Evolutionary conservation across 2,797 vertebrate species (phyloP).

Genomic region (Lithobates pipiens): DNA sequence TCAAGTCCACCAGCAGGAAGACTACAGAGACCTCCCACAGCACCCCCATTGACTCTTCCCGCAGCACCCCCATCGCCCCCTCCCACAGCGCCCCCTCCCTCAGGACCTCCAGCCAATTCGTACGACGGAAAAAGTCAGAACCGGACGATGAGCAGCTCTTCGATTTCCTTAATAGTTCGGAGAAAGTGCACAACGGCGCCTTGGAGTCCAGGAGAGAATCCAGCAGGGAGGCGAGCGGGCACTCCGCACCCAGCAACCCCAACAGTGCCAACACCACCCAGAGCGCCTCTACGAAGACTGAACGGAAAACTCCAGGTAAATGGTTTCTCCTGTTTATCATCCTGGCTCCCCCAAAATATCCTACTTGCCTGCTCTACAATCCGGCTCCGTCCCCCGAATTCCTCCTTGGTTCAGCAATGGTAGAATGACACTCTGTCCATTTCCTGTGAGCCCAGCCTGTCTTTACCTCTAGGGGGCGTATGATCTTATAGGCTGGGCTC

Average conservation of each 20-base stretch:
- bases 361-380: no score
- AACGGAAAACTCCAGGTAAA: conserved; percentile 62
- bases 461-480: no score
- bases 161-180: conserved; percentile 96
- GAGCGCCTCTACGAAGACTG: conserved; percentile 78
- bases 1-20: conserved; percentile 68
- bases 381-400: no score
- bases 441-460: no score
- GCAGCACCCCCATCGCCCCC: conserved; percentile 35
- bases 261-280: conserved; percentile 82
- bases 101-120: conserved; percentile 85
- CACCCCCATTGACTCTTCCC: conserved; percentile 48
- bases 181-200: conserved; percentile 82
- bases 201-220: conserved; percentile 84
- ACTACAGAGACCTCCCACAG: conserved; percentile 66
- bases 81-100: conserved; percentile 53
- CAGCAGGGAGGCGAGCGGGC: conserved; percentile 74
- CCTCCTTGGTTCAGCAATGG: no score
- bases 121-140: conserved; percentile 90
- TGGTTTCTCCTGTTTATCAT: not conserved
- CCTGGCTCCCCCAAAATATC: not conserved
- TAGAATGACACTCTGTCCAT: no score
- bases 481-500: no score
- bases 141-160: conserved; percentile 93
- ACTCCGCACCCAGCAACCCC: conserved; percentile 81